phyloP scores from a whole-genome alignment of 2,113 vertebrate genomes.

The Brevimyrus niger region DNA sequence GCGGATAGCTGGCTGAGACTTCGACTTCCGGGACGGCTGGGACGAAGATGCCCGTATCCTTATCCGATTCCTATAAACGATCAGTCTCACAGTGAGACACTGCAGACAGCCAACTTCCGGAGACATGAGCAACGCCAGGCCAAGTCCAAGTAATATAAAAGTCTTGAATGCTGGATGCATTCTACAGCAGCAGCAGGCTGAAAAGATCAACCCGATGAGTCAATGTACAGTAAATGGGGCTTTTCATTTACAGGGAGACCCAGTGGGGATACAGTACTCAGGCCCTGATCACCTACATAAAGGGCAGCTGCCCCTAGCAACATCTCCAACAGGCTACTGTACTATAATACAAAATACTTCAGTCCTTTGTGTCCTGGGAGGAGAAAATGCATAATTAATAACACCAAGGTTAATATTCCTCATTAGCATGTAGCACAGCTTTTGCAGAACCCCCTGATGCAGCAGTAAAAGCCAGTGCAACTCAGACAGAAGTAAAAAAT shows the following conservation, averaged over 20 bases:
- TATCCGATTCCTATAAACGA: background rate
- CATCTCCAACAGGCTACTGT: background rate
- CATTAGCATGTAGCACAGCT: background rate
- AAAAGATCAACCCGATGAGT: background rate
- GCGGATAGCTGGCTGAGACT: background rate
- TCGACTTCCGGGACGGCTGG: background rate
- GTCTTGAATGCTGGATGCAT: background rate
- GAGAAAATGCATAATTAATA: background rate
- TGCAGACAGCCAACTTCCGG: background rate
- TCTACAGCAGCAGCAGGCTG: background rate
- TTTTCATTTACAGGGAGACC: background rate
- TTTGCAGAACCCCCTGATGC: background rate
- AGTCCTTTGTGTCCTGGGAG: background rate
- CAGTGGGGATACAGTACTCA: background rate
- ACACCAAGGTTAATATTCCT: conserved; percentile 3
- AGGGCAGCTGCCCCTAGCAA: background rate
- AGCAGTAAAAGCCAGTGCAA: background rate
- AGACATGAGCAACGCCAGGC: background rate
- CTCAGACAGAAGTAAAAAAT: background rate
- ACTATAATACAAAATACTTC: background rate
- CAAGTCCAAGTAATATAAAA: background rate
- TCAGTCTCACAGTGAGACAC: background rate
- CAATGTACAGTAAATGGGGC: background rate
- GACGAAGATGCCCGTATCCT: background rate
- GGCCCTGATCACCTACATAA: background rate